Evolutionary conservation across 2,797 vertebrate species (phyloP).

Genomic region (Leptodactylus fallax): DNA sequence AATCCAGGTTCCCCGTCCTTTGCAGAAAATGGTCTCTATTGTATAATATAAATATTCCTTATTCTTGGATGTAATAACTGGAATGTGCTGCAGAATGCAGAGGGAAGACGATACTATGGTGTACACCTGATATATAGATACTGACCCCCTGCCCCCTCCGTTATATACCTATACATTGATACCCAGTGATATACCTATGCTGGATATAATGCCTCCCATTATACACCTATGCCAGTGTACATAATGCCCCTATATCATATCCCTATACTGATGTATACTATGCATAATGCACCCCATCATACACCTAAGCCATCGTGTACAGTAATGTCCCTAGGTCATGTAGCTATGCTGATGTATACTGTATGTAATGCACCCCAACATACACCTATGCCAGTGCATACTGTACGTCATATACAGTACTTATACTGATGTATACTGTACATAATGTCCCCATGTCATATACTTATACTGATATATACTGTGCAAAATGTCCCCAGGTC

Average conservation of each 20-base stretch:
- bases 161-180: not conserved
- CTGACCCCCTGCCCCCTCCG: not conserved
- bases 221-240: not conserved
- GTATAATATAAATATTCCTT: not conserved
- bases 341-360: too few relatives aligned
- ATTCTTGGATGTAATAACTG: not conserved
- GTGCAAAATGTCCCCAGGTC: too few relatives aligned
- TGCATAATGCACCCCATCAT: not conserved
- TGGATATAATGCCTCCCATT: not conserved
- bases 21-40: not conserved
- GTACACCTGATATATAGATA: not conserved
- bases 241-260: not conserved
- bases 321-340: too few relatives aligned
- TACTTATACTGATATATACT: too few relatives aligned
- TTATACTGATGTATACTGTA: too few relatives aligned
- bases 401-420: too few relatives aligned
- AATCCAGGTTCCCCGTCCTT: constrained; percentile 39
- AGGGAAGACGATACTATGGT: not conserved
- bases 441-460: too few relatives aligned
- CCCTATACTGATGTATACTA: not conserved
- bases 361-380: too few relatives aligned
- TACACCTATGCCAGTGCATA: too few relatives aligned
- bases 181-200: not conserved
- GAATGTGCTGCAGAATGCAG: not conserved
- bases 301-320: not conserved